These are phyloP conservation scores for Gandaritis pyraliata DNA, from an alignment of 2,888 invertebrate species.

Conservation along the genomic window DNA sequence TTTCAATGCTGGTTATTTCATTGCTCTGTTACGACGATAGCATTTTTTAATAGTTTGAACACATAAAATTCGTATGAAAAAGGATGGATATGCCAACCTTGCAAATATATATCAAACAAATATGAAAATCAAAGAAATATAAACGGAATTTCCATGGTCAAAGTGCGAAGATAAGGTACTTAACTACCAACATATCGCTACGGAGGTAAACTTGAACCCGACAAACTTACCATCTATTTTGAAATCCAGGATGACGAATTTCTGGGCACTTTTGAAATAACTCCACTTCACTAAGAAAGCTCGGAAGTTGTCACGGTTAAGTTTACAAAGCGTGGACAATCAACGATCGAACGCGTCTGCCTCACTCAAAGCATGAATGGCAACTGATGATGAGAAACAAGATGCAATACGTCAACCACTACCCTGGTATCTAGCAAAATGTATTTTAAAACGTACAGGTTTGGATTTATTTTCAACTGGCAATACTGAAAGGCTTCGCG, in stretches of 20 bases:
- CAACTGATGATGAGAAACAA: slow-evolving; percentile 64
- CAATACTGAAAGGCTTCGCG: slow-evolving; percentile 26
- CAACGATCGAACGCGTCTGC: slow-evolving; percentile 50
- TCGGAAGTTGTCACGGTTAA: slow-evolving; percentile 59
- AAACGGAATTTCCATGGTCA: slow-evolving; percentile 5
- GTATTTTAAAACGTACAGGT: slow-evolving; percentile 46
- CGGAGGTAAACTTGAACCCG: background rate
- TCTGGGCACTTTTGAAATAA: slow-evolving; percentile 42
- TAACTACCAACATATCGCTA: background rate
- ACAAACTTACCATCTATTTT: slow-evolving; percentile 62
- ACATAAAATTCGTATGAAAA: too few relatives aligned
- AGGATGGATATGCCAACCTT: too few relatives aligned
- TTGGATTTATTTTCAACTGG: slow-evolving; percentile 33
- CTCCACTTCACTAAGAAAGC: slow-evolving; percentile 49
- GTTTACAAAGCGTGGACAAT: slow-evolving; percentile 41
- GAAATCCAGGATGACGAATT: slow-evolving; percentile 71
- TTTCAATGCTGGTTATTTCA: slow-evolving; percentile 9
- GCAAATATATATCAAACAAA: background rate
- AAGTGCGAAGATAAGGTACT: background rate
- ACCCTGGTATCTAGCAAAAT: slow-evolving; percentile 49
- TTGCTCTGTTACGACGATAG: background rate
- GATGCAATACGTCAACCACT: slow-evolving; percentile 57
- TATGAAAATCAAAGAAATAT: background rate
- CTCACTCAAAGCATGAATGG: slow-evolving; percentile 48
- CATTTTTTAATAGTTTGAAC: background rate